These are phyloP conservation scores for Psammodynastes pulverulentus DNA, from an alignment of 2,113 vertebrate genomes.

Conservation along the genomic window DNA sequence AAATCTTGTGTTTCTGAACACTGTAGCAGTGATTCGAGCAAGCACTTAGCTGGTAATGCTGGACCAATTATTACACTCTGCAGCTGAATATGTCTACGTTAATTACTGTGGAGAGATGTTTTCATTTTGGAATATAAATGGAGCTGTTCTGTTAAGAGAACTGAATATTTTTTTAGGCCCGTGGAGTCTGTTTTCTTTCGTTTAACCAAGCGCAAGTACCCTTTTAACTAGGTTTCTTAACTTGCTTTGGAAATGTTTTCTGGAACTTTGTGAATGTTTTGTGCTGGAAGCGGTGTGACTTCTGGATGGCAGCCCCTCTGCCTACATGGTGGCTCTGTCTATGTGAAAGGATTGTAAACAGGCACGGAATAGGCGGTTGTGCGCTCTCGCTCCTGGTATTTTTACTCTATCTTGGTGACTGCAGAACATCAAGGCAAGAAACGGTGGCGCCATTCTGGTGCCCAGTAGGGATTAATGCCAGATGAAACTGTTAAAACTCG, in stretches of 20 bases:
- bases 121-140: not conserved
- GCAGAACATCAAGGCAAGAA: not conserved
- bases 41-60: not conserved
- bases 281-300: not conserved
- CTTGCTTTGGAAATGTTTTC: not conserved
- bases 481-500: not conserved
- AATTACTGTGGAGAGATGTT: not conserved
- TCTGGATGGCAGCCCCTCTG: not conserved
- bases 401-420: not conserved
- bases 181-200: not conserved
- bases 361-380: not conserved
- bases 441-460: not conserved
- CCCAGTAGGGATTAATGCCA: not conserved
- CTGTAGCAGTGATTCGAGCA: not conserved
- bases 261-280: not conserved
- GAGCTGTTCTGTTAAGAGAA: not conserved
- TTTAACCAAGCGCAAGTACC: not conserved
- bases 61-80: not conserved
- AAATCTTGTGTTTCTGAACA: not conserved
- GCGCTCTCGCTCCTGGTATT: not conserved
- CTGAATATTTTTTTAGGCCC: not conserved
- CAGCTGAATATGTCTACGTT: not conserved
- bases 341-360: not conserved
- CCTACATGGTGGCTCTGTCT: not conserved
- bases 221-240: not conserved